These are phyloP conservation scores for Calameuta idolon DNA, from an alignment of 2,888 invertebrate genomes.

Conservation along the genomic window DNA sequence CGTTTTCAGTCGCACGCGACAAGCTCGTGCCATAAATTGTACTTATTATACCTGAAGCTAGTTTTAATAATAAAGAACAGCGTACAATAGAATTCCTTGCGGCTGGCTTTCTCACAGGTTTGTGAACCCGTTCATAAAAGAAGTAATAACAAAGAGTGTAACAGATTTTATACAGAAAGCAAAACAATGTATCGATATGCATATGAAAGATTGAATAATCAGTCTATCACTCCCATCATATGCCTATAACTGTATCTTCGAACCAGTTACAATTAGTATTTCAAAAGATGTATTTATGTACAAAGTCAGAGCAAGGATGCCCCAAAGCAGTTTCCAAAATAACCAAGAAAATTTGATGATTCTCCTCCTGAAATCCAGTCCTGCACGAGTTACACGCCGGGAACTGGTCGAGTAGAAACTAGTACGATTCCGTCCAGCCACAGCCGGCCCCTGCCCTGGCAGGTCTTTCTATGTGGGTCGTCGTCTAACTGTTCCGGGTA, in stretches of 20 bases:
- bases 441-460: constrained; percentile 45
- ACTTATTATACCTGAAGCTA: neutral
- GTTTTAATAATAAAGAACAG: neutral
- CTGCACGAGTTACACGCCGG: neutral
- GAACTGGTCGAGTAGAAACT: constrained; percentile 50
- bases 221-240: neutral
- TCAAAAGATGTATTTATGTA: neutral
- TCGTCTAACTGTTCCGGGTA: constrained; percentile 67
- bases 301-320: neutral
- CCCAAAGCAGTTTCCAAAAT: neutral
- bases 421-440: constrained; percentile 59
- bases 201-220: neutral
- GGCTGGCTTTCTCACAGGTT: neutral
- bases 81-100: neutral
- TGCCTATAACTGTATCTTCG: neutral
- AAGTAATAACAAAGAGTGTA: neutral
- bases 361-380: neutral
- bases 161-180: neutral
- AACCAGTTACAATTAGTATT: neutral
- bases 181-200: neutral
- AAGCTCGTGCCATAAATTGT: neutral
- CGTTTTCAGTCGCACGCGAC: neutral
- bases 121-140: neutral
- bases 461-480: constrained; percentile 57
- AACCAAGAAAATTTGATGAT: neutral